Base-by-base conservation (phyloP, 2,888 invertebrate genomes). In the Melipona bicolor region DNA sequence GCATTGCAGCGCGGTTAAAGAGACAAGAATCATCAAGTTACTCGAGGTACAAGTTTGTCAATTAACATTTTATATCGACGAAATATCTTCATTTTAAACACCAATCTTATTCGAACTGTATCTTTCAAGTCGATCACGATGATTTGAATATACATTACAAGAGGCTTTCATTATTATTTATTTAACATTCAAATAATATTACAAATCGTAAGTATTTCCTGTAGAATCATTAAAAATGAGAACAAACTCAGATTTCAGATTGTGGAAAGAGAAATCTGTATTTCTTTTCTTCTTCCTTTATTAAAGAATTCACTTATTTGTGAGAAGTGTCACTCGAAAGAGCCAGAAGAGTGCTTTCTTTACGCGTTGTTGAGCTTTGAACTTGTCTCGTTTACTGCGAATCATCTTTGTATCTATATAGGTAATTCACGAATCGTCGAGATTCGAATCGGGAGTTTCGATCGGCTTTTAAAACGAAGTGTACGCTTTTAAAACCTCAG, bases 341-440 rank as follows among this genome's bases (percentile, higher is more conserved):
- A 27, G 24, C 49, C n/a, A 56, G 24, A 15, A 32, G 50, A 62
- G 4, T 27, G 21, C n/a, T 50, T 17, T 17, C 36, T 32, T 64
- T 27, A 32, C 27, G n/a, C 11, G 3, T 27, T 27, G 6, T 36
- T 19, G 3, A 32, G n/a, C n/a, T 27, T 32, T 61, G 69, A 59
- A 59, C 65, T 71, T 64, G 61, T 68, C 62, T 77, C 11, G n/a
- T 80, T 80, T 68, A 54, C 72, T 78, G 62, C 71, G 79, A 69
- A 67, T 72, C 52, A 9, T 52, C n/a, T 36, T 36, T 36, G 56
- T 73, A 52, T n/a, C n/a, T 27, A 61, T n/a, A 50, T 70, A 81
- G 68, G 11, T 56, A 27, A 72, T 27, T 77, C 69, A 59, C 52
- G 36, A 67, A 61, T 75, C 27, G 24, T 49, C 54, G 21, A 49